Evolutionary conservation across 37 sponge, comb jelly and placozoan genomes (phyloP).

Genomic region (Dysidea cf. avara): DNA sequence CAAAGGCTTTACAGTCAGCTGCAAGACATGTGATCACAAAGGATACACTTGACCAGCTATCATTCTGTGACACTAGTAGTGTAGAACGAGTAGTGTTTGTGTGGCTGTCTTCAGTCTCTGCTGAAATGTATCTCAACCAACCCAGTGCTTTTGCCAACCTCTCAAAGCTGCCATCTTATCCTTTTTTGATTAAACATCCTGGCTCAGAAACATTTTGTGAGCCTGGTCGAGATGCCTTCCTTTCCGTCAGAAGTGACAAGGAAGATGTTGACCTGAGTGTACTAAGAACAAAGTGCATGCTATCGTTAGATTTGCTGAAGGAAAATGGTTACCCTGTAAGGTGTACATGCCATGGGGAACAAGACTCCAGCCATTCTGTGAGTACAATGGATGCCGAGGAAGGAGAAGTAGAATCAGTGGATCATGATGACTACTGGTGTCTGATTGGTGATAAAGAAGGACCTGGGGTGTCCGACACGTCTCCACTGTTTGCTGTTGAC

Average conservation of each 20-base stretch:
- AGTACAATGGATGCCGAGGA: no score
- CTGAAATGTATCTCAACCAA: slow-evolving; percentile 6
- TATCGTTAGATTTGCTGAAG: slow-evolving; percentile 24
- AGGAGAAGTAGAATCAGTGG: no score
- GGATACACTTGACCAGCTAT: no score
- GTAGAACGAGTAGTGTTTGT: slow-evolving; percentile 30
- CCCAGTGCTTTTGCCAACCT: slow-evolving; percentile 16
- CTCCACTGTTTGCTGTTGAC: slow-evolving; percentile 79
- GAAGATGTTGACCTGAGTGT: background rate
- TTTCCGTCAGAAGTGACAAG: background rate
- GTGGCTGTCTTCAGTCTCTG: slow-evolving; percentile 66
- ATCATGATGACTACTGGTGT: no score
- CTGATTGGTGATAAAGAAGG: no score
- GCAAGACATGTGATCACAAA: no score
- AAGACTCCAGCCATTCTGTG: no score
- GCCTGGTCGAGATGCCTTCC: slow-evolving; percentile 52
- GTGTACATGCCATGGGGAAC: background rate
- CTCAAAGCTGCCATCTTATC: slow-evolving; percentile 1
- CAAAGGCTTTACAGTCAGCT: no score
- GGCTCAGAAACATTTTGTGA: slow-evolving; percentile 41
- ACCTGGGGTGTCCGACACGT: slow-evolving; percentile 1
- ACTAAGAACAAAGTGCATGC: slow-evolving; percentile 15
- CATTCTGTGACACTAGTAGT: no score
- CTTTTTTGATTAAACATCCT: slow-evolving; percentile 48
- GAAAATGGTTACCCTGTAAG: slow-evolving; percentile 32